These are phyloP conservation scores for Anguilla japonica DNA, from an alignment of 2,113 vertebrate genomes.

Conservation along the genomic window DNA sequence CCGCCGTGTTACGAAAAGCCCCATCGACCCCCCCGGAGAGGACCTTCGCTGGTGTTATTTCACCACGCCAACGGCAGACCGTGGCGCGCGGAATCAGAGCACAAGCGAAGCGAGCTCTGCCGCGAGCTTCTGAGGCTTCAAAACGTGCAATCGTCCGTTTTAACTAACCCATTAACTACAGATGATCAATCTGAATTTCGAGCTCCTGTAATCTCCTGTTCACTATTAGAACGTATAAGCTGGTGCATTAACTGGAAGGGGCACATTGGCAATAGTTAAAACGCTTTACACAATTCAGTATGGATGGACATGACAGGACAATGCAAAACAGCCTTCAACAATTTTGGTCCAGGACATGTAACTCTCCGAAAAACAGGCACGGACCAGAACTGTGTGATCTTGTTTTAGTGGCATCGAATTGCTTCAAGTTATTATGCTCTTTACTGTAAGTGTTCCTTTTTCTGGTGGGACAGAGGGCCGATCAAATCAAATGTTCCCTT, in stretches of 20 bases:
- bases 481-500: no score
- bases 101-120: accelerated
- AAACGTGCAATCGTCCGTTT: neutral
- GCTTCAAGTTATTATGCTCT: neutral
- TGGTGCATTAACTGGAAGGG: neutral
- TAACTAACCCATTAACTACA: neutral
- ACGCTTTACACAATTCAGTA: neutral
- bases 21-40: neutral
- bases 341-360: neutral
- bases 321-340: neutral
- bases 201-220: neutral
- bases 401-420: neutral
- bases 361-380: neutral
- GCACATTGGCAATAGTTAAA: neutral
- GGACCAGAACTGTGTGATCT: neutral
- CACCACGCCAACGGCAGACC: neutral
- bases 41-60: neutral
- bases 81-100: neutral
- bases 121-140: neutral
- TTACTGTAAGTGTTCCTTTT: neutral
- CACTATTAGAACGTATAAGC: neutral
- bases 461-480: no score
- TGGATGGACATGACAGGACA: neutral
- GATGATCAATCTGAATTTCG: neutral
- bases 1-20: neutral